A percentile compares a stretch with the other conserved stretches of the same genome.
Evolutionary conservation across 2,797 vertebrate genomes (phyloP).

Genomic region (Poecilia velifera): DNA sequence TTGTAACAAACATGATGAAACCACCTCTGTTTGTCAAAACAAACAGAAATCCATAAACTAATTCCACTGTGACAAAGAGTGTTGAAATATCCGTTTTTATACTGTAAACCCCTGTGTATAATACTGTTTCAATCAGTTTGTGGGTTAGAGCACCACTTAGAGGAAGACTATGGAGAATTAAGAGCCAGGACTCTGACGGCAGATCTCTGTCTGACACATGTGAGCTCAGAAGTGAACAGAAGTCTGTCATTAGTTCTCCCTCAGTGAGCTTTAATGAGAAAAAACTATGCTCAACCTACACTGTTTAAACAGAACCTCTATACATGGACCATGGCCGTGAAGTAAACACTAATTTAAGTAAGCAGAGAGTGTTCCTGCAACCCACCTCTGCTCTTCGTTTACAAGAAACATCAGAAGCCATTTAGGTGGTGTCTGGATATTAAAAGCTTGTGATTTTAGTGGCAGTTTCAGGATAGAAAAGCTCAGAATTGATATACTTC

Average conservation of each 20-base stretch:
- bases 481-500: neutral
- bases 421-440: neutral
- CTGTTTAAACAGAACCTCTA: slow-evolving; percentile 36
- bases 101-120: neutral
- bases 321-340: slow-evolving; percentile 9
- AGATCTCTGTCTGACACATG: slow-evolving; percentile 54
- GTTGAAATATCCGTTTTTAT: neutral
- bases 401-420: neutral
- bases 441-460: neutral
- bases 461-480: neutral
- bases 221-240: slow-evolving; percentile 40
- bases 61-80: neutral
- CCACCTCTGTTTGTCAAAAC: neutral
- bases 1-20: neutral
- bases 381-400: slow-evolving; percentile 14
- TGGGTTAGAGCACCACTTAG: slow-evolving; percentile 8
- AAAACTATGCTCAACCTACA: slow-evolving; percentile 29
- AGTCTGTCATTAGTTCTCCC: slow-evolving; percentile 55
- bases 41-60: neutral
- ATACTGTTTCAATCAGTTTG: slow-evolving; percentile 7
- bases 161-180: slow-evolving; percentile 26
- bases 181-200: slow-evolving; percentile 40
- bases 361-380: slow-evolving; percentile 35
- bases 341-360: slow-evolving; percentile 37
- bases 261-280: slow-evolving; percentile 21